Evolutionary conservation across 2,113 vertebrate genomes (phyloP).

Genomic region (Xiphorhynchus elegans): DNA sequence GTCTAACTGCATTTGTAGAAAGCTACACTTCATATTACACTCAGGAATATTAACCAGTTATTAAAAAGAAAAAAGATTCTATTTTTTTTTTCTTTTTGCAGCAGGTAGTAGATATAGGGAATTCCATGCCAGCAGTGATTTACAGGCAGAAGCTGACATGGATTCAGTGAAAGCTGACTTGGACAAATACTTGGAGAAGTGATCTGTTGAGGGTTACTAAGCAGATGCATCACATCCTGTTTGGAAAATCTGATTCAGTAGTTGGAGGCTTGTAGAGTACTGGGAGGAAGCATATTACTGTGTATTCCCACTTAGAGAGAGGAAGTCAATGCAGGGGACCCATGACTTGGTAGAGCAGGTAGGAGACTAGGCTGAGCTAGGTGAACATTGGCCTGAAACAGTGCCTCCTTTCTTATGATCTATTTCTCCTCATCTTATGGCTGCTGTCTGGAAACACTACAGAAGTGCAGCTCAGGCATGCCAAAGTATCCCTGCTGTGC

Average conservation of each 20-base stretch:
- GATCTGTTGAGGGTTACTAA: not conserved
- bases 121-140: not conserved
- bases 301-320: not conserved
- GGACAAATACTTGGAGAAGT: not conserved
- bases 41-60: not conserved
- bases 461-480: not conserved
- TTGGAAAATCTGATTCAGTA: not conserved
- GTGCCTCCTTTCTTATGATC: not conserved
- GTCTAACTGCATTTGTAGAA: slow-evolving; percentile 49
- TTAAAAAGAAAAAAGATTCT: not conserved
- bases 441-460: not conserved
- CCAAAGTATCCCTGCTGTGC: not conserved
- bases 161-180: not conserved
- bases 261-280: not conserved
- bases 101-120: not conserved
- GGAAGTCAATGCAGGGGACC: accelerated
- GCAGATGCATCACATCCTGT: accelerated
- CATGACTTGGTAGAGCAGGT: not conserved
- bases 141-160: not conserved
- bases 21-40: not conserved
- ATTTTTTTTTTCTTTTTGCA: not conserved
- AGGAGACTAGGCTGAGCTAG: not conserved
- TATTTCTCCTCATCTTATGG: not conserved
- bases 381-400: not conserved
- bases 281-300: not conserved